Evolutionary conservation across 2,888 invertebrate genomes (phyloP), one percentile per base, ranked within the genome.

Genomic region (Alloplasta piceator): DNA sequence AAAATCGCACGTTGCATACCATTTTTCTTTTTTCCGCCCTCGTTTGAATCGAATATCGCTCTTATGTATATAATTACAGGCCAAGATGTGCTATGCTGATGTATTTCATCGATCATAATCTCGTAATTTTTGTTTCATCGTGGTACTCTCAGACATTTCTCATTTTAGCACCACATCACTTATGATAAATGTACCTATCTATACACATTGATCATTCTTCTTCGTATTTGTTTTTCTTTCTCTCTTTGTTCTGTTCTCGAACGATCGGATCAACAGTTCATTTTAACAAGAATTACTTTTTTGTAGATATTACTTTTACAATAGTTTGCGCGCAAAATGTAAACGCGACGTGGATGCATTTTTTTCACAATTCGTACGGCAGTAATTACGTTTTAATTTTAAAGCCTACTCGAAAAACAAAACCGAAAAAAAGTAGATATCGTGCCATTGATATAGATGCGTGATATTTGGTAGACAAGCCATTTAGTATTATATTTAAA

Each of bases 61-160:
- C 83, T 85, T 84, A 82, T 89, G 86, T 86, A 26, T 85, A 89
- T 87, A 89, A 88, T 86, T 88, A 89, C 89, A 89, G 87, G 86
- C 88, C 90, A 88, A 89, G 87, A 86, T 89, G 88, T 89, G 87
- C 89, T 90, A 87, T 90, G 87, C 87, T 89, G 79, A 85, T 80
- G 76, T 77, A 75, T 82, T 82, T 82, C 36, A 64, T 71, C 60
- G 72, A 68, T 67, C 36, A 60, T 26, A 26, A 72, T 74, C 72
- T 82, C 43, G 52, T 72, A 72, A 60, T 83, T 76, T 26, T 76
- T 12, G 36, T 7, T 68, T 71, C 61, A 71, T 71, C 66, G 75
- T 72, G 16, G 50, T 78, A 46, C 52, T 73, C 12, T 12, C 63
- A 12, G 67, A 80, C 16, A 60, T 66, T 74, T 66, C 55, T 73